Conservation (phyloP, 1,140 invertebrate species). For the Nebria ingens region DNA sequence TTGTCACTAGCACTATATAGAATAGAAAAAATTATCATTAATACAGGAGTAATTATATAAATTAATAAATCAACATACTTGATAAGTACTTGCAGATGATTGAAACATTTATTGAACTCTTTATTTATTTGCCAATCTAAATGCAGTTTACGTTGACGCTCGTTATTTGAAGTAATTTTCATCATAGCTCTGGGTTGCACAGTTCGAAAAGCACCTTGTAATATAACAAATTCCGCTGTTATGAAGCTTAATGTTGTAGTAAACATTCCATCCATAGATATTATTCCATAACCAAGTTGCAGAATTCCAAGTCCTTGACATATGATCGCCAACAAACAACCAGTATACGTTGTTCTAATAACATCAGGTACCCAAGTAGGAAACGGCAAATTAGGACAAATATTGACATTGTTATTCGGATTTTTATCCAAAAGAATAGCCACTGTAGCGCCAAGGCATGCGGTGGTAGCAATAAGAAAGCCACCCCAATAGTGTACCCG, state of each 20-base stretch:
- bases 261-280: constrained; percentile 17
- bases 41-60: too few relatives aligned
- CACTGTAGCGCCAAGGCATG: not conserved
- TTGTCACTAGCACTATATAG: constrained; percentile 22
- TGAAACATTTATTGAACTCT: constrained; percentile 25
- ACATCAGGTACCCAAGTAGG: not conserved
- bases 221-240: constrained; percentile 21
- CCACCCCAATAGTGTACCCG: not conserved
- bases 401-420: not conserved
- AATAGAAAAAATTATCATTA: not conserved
- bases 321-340: not conserved
- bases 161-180: constrained; percentile 2
- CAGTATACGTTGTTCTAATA: not conserved
- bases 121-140: constrained; percentile 18
- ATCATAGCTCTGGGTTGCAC: constrained; percentile 17
- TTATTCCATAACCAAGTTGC: not conserved
- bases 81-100: constrained; percentile 26
- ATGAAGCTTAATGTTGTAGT: constrained; percentile 30
- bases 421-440: not conserved
- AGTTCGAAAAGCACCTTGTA: constrained; percentile 27
- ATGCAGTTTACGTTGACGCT: constrained; percentile 13
- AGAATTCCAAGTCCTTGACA: not conserved
- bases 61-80: too few relatives aligned
- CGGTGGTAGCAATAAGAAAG: not conserved
- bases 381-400: not conserved